Evolutionary conservation across 2,888 invertebrate species (phyloP).

Genomic region (Perizoma affinitatum): DNA sequence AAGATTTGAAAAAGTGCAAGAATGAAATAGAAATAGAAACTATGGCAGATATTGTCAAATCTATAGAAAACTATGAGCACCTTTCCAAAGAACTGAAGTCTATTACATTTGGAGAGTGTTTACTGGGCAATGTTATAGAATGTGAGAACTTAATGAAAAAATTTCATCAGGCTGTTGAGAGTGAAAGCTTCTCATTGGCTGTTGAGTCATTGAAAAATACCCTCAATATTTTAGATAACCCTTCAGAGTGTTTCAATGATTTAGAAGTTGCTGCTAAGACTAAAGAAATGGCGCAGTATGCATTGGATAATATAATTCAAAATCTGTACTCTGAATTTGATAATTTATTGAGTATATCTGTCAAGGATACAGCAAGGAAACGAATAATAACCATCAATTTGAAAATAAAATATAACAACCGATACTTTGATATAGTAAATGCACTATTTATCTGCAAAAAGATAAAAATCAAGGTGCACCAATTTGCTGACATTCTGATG

Average conservation of each 20-base stretch:
- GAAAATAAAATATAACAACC: slow-evolving; percentile 56
- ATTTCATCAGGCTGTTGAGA: slow-evolving; percentile 62
- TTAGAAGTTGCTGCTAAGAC: slow-evolving; percentile 80
- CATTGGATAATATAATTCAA: slow-evolving; percentile 72
- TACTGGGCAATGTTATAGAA: slow-evolving; percentile 65
- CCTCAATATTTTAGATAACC: slow-evolving; percentile 68
- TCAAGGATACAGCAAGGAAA: slow-evolving; percentile 44
- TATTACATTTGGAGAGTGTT: slow-evolving; percentile 80
- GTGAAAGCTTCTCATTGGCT: slow-evolving; percentile 67
- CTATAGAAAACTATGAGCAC: slow-evolving; percentile 84
- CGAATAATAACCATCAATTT: slow-evolving; percentile 53
- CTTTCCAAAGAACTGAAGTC: slow-evolving; percentile 83
- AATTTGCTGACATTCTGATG: slow-evolving; percentile 84
- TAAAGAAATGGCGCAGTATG: slow-evolving; percentile 68
- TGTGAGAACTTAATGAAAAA: slow-evolving; percentile 66
- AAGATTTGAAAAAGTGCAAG: slow-evolving; percentile 82
- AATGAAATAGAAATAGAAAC: slow-evolving; percentile 85
- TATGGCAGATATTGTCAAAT: slow-evolving; percentile 84
- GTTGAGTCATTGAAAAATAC: slow-evolving; percentile 80
- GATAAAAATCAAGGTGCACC: slow-evolving; percentile 74
- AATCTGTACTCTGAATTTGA: slow-evolving; percentile 78
- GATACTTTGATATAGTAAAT: slow-evolving; percentile 61
- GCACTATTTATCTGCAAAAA: slow-evolving; percentile 72
- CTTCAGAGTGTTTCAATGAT: slow-evolving; percentile 76
- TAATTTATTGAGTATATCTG: slow-evolving; percentile 18